Evolutionary conservation across 2,888 invertebrate species (phyloP).

Genomic region (Lampropteryx suffumata): DNA sequence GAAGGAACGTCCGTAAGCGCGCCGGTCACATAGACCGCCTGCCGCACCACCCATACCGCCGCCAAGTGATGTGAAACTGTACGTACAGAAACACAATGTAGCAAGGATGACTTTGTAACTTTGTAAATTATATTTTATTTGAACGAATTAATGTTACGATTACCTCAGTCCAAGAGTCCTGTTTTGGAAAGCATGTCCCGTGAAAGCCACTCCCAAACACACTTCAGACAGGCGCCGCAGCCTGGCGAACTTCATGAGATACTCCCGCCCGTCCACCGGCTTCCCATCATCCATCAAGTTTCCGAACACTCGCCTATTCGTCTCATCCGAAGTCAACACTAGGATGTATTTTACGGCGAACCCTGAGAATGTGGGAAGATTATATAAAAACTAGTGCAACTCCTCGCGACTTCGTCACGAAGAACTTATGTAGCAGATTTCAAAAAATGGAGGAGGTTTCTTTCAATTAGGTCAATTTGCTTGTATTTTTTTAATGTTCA

Average conservation of each 20-base stretch:
- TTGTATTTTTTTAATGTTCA: too few relatives aligned
- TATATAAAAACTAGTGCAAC: too few relatives aligned
- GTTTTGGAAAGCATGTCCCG: conserved; percentile 76
- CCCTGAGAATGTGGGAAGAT: too few relatives aligned
- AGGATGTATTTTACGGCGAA: conserved; percentile 77
- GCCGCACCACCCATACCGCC: conserved; percentile 69
- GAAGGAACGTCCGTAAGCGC: conserved; percentile 69
- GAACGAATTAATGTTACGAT: not conserved
- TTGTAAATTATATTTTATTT: too few relatives aligned
- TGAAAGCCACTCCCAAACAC: conserved; percentile 79
- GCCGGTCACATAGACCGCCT: conserved; percentile 78
- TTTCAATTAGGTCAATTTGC: too few relatives aligned
- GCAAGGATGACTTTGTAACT: too few relatives aligned
- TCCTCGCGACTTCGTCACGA: too few relatives aligned
- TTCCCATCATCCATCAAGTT: conserved; percentile 42
- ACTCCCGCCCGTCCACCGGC: conserved; percentile 63
- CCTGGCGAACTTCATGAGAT: conserved; percentile 68
- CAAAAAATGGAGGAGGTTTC: too few relatives aligned
- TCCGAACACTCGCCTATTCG: conserved; percentile 67
- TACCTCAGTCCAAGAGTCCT: conserved; percentile 73
- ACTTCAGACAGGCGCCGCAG: conserved; percentile 72
- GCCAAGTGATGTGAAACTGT: conserved; percentile 74
- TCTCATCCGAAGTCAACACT: conserved; percentile 66
- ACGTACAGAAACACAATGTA: too few relatives aligned
- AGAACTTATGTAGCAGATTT: too few relatives aligned